Conservation (phyloP, 1,140 invertebrate genomes). For the Pantala flavescens region DNA sequence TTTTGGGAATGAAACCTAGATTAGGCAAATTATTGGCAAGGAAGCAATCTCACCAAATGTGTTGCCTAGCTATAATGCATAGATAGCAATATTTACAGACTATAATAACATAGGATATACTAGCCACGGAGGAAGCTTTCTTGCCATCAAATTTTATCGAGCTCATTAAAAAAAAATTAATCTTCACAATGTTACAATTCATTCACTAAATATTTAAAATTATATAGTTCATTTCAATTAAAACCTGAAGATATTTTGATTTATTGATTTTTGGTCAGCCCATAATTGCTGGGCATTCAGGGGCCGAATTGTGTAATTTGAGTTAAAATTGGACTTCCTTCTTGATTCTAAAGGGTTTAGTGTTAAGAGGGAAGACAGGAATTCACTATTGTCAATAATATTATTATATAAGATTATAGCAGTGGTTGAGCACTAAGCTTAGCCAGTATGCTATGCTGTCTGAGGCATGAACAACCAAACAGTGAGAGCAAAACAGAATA, state of each 20-base stretch:
- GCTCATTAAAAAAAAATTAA: neutral
- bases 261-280: too few species aligned
- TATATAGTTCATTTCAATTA: too few species aligned
- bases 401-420: neutral
- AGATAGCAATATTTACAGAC: neutral
- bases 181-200: neutral
- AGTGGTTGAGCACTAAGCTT: conserved; percentile 8
- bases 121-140: conserved; percentile 3
- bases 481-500: conserved; percentile 1
- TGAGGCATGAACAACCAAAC: conserved; percentile 8
- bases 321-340: neutral
- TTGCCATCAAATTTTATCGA: neutral
- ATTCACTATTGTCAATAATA: neutral
- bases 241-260: too few species aligned
- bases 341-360: neutral
- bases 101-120: neutral
- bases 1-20: neutral
- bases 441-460: conserved; percentile 4
- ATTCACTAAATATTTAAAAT: neutral
- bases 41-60: neutral
- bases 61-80: neutral
- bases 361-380: neutral
- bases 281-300: neutral
- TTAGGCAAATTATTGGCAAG: conserved; percentile 9
- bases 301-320: neutral